These are phyloP conservation scores for Poecile atricapillus DNA, from an alignment of 2,113 vertebrate genomes.

Conservation along the genomic window DNA sequence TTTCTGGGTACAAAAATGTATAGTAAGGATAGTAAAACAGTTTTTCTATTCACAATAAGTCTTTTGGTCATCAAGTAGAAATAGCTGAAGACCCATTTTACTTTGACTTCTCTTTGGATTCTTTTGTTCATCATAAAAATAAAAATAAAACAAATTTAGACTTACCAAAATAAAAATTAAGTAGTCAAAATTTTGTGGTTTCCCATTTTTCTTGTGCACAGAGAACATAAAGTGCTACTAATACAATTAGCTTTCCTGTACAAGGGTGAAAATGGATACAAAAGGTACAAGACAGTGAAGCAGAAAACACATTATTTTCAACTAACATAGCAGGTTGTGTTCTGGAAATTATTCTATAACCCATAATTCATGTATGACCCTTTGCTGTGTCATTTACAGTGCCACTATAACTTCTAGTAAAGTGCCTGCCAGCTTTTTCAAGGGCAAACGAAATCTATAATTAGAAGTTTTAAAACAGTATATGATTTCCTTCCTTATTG, in stretches of 20 bases:
- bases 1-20: not conserved
- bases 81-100: not conserved
- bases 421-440: not conserved
- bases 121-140: not conserved
- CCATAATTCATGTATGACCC: not conserved
- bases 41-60: not conserved
- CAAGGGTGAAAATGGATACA: not conserved
- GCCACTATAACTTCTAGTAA: not conserved
- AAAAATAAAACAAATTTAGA: not conserved
- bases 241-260: not conserved
- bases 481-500: not conserved
- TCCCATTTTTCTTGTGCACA: not conserved
- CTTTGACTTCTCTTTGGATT: not conserved
- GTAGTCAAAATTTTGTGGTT: not conserved
- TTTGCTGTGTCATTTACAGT: constrained; percentile 6
- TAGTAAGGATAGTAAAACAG: not conserved
- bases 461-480: not conserved
- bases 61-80: not conserved
- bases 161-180: not conserved
- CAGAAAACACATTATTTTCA: not conserved
- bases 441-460: not conserved
- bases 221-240: not conserved
- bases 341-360: constrained; percentile 8
- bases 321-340: not conserved
- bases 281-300: not conserved